These are phyloP conservation scores for Lepilemur septentrionalis DNA, from an alignment of 2,797 vertebrate genomes.

Conservation along the genomic window DNA sequence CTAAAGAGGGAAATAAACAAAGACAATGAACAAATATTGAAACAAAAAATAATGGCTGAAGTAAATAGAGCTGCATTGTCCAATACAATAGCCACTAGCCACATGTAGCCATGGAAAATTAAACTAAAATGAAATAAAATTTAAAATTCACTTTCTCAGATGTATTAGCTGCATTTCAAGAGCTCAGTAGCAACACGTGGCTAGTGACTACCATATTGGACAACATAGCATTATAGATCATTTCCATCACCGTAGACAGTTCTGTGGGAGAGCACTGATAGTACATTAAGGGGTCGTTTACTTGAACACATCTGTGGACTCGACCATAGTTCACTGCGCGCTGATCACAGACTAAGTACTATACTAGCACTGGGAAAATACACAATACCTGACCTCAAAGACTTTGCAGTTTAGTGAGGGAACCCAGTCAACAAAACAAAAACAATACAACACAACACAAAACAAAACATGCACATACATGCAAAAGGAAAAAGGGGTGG, in stretches of 20 bases:
- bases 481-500: background rate
- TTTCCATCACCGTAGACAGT: background rate
- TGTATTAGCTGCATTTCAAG: background rate
- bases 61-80: background rate
- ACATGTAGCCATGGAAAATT: background rate
- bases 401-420: background rate
- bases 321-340: no score
- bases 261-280: background rate
- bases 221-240: background rate
- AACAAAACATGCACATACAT: background rate
- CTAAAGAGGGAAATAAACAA: conserved; percentile 48
- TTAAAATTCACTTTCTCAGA: background rate
- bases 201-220: rapidly evolving
- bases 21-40: conserved; percentile 22
- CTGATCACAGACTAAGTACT: background rate
- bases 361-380: background rate
- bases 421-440: background rate
- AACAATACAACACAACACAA: background rate
- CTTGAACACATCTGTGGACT: background rate
- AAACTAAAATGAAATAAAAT: background rate
- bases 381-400: background rate
- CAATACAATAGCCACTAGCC: background rate
- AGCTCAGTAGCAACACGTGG: background rate
- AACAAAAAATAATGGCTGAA: background rate
- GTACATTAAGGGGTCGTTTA: rapidly evolving